These are phyloP conservation scores for Calidris pugnax DNA, from an alignment of 2,113 vertebrate genomes.

Conservation along the genomic window DNA sequence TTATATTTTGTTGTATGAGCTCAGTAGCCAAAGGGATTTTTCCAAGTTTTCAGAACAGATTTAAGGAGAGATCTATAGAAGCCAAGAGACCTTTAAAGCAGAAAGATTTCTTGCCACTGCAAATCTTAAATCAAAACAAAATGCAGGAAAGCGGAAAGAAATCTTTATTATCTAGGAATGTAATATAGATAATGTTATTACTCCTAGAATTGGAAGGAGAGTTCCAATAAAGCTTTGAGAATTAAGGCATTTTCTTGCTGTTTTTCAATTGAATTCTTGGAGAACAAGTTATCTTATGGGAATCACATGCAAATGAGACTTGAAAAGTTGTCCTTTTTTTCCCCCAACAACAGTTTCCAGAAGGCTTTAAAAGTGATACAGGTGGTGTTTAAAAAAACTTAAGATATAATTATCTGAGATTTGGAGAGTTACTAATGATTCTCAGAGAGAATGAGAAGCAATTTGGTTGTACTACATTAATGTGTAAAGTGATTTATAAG, in stretches of 20 bases:
- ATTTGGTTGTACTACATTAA: neutral
- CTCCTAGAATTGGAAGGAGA: neutral
- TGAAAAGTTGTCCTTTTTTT: neutral
- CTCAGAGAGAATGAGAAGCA: neutral
- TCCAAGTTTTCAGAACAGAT: neutral
- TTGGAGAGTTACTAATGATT: neutral
- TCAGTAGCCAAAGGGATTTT: neutral
- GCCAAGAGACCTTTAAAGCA: neutral
- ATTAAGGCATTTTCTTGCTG: neutral
- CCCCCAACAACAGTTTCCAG: neutral
- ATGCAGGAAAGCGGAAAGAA: neutral
- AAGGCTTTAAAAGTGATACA: neutral
- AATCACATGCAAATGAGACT: neutral
- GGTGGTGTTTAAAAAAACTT: neutral
- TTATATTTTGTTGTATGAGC: neutral
- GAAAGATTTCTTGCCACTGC: neutral
- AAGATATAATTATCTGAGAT: neutral
- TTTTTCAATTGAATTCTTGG: neutral
- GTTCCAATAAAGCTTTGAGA: neutral
- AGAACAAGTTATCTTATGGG: neutral
- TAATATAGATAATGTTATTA: neutral
- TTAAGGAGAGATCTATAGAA: neutral
- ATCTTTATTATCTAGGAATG: neutral
- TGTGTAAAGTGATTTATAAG: conserved; percentile 12
- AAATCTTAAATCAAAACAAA: neutral